These are phyloP conservation scores for Lemur catta DNA, from an alignment of 2,797 vertebrate genomes.

Conservation along the genomic window DNA sequence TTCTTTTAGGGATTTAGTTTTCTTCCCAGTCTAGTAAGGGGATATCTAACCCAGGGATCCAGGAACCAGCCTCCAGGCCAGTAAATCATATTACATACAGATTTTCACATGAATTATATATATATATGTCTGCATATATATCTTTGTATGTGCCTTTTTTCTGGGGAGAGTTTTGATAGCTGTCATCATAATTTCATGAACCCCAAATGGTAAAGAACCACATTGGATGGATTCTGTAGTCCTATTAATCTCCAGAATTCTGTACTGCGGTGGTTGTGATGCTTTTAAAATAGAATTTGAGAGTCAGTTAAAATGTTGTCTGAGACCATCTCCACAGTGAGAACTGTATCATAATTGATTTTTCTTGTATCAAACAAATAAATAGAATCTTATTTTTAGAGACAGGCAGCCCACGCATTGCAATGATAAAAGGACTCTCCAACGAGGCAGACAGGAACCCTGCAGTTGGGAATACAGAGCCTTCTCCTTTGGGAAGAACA, in stretches of 20 bases:
- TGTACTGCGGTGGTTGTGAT: background rate
- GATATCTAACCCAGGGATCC: background rate
- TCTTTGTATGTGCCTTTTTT: background rate
- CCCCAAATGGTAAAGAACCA: background rate
- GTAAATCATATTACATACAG: background rate
- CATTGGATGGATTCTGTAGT: background rate
- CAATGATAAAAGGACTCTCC: constrained; percentile 41
- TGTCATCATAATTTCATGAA: constrained; percentile 32
- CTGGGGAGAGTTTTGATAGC: background rate
- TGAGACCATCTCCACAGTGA: constrained; percentile 54
- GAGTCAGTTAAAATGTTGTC: constrained; percentile 51
- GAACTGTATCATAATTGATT: constrained; percentile 63
- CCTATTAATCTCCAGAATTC: constrained; percentile 31
- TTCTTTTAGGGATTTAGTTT: background rate
- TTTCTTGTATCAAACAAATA: constrained; percentile 64
- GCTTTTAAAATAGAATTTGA: constrained; percentile 57
- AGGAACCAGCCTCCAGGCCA: background rate
- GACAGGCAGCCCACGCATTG: background rate
- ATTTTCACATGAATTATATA: background rate
- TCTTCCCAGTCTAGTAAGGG: background rate
- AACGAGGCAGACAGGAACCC: background rate
- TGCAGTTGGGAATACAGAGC: background rate
- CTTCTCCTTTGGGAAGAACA: background rate
- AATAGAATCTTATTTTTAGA: constrained; percentile 70
- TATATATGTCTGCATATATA: background rate